Base-by-base conservation (phyloP, 1,140 invertebrate genomes). In the Drosophila arizonae region DNA sequence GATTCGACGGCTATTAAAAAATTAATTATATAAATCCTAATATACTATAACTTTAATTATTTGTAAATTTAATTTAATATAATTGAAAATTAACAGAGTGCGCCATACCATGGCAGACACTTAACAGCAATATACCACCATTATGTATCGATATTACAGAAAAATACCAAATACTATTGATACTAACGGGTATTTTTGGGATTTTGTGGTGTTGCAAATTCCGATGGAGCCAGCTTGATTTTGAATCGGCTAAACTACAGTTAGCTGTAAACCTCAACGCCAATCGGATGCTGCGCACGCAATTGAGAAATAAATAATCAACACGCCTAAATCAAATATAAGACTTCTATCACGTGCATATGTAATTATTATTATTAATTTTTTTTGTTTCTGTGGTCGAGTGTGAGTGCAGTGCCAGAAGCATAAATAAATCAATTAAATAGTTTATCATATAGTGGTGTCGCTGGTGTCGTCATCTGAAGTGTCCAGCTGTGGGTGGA, bases 251-350 rank as follows among this genome's bases (percentile, higher is more conserved):
- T 48, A 68, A 56, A 48, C 61, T 68, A 68, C 70, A 72, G 70
- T 72, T 4, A 72, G 70, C 70, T 72, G 70, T 72, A 72, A 68
- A 72, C 56, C 50, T 46, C 60, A 60, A 61, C 67, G 56, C 64
- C 55, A 48, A 56, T 30, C 70, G 70, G 70, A 72, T 68, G 70
- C 64, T 72, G 56, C 24, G 64, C 56, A 46, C 64, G 69, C 54
- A 72, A 68, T 30, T 28, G 36, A 9, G 26, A 15, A n/a, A 50
- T 52, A 33, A 11, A 50, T 54, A 17, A 21, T 39, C 6, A 41
- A 50, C 50, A 41, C 50, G 56, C 39, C 46, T 68, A 21, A n/a
- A 61, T 67, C 55, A 55, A 52, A 72, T 41, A 52, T 10, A 36
- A 17, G 33, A 61, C 56, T 68, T 41, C 46, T 11, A 72, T 72